Base-by-base conservation (phyloP, 2,797 vertebrate species). In the Limnodromus scolopaceus region DNA sequence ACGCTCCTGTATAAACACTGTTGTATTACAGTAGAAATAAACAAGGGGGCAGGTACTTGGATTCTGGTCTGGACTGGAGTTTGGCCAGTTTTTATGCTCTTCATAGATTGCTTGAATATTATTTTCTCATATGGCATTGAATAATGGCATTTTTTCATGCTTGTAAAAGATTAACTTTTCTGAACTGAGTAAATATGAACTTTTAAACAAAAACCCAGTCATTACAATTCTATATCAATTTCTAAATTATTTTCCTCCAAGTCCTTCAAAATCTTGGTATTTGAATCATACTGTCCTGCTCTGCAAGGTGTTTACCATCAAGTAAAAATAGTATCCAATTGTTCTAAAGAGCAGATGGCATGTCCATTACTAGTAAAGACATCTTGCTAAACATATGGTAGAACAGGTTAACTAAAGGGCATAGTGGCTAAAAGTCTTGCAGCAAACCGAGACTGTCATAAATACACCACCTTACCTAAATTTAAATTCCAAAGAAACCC, bases 321-420 rank as follows among this genome's bases (percentile, higher is more conserved):
- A 91, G 76, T 93, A 98, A 98, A 98, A 98, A 97, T 96, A 97
- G 97, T 88, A 95, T 32, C 49, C 89, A 93, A 93, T 96, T 94
- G 84, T 91, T 97, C 95, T 91, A 70, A 90, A 90, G 95, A 98
- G 93, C 98, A 98, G 97, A 98, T 98, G 97, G 98, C 91, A 90
- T 16, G 95, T 97, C 89, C 98, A 89, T 97, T 97, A 95, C 97
- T 96, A 97, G 97, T 97, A 95, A 97, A 97, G 96, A 98, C 91
- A 96, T 96, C 97, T 97, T 98, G 92, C 82, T 95, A 91, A 98
- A 96, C 97, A 98, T 97, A 98, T 97, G 97, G 97, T 65, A 95
- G 89, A 97, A 93, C 96, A 97, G 97, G 97, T 97, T 97, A 97
- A 97, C 97, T 94, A 97, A 98, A 98, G 97, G 96, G 95, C 97